Evolutionary conservation across 2,888 invertebrate species (phyloP).

Genomic region (Plagodis pulveraria): DNA sequence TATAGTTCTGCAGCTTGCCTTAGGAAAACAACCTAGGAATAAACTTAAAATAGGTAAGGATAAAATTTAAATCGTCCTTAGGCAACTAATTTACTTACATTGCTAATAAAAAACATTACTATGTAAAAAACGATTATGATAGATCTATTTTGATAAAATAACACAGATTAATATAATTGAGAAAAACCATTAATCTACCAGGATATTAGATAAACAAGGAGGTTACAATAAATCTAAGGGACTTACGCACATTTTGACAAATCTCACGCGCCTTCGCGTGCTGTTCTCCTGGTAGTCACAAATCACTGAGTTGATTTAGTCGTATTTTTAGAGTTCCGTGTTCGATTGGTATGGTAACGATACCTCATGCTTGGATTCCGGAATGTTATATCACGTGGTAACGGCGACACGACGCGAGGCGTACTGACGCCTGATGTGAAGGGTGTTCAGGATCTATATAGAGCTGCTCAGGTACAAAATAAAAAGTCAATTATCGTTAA

Average conservation of each 20-base stretch:
- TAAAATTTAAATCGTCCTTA: no score
- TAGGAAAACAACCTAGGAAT: no score
- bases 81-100: no score
- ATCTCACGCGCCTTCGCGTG: not conserved
- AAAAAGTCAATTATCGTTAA: not conserved
- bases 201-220: conserved; percentile 4
- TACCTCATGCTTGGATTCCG: conserved; percentile 57
- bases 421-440: conserved; percentile 64
- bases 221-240: not conserved
- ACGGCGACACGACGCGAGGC: conserved; percentile 48
- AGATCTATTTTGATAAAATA: no score
- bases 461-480: conserved; percentile 47
- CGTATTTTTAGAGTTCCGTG: conserved; percentile 8
- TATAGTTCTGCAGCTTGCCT: no score
- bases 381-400: conserved; percentile 44
- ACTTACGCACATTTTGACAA: conserved; percentile 20
- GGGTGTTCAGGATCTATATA: conserved; percentile 51
- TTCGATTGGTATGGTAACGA: conserved; percentile 17
- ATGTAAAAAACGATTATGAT: no score
- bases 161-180: not conserved
- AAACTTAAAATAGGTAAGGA: no score
- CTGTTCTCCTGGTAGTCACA: conserved; percentile 15
- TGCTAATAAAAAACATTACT: no score
- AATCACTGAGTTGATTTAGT: conserved; percentile 4
- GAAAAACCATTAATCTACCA: conserved; percentile 10